phyloP scores from a whole-genome alignment of 2,888 invertebrate species.

The Phyllotreta striolata region DNA sequence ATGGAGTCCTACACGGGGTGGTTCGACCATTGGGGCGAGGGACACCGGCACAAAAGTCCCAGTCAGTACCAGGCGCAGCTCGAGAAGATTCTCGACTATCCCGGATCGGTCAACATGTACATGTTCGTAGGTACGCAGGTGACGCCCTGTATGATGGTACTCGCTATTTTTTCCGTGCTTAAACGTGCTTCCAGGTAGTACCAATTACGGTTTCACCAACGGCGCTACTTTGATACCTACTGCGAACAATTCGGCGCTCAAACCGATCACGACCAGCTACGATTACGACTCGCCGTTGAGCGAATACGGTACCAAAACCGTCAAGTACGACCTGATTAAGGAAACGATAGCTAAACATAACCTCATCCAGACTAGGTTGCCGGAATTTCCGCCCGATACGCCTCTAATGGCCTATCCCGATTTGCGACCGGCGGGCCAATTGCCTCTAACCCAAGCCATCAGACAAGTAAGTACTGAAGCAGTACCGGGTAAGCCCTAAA shows the following conservation, averaged over 20 bases:
- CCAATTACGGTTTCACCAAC: conserved; percentile 51
- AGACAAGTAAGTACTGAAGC: neutral
- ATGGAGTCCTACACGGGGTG: conserved; percentile 68
- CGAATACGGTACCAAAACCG: conserved; percentile 88
- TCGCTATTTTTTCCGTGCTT: too few species aligned
- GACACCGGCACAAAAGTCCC: conserved; percentile 54
- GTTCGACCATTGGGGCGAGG: conserved; percentile 67
- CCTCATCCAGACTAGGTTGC: conserved; percentile 48
- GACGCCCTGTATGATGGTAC: too few species aligned
- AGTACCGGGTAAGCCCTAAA: too few species aligned
- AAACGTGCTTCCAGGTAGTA: conserved; percentile 82
- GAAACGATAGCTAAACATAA: conserved; percentile 59
- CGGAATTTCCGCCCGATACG: conserved; percentile 50
- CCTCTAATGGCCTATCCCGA: conserved; percentile 53
- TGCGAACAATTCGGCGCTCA: conserved; percentile 39
- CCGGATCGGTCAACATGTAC: conserved; percentile 76
- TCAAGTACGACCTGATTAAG: conserved; percentile 73
- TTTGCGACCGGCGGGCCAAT: conserved; percentile 2
- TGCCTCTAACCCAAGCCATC: conserved; percentile 39
- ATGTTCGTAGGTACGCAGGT: conserved; percentile 93
- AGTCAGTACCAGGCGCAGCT: conserved; percentile 58
- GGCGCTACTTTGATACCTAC: conserved; percentile 22
- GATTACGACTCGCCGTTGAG: conserved; percentile 91
- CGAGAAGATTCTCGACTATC: conserved; percentile 37
- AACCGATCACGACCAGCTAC: conserved; percentile 58